A percentile compares a stretch with the other conserved stretches of the same genome.
phyloP scores from a whole-genome alignment of 2,888 invertebrate species.

The Elegia similella region DNA sequence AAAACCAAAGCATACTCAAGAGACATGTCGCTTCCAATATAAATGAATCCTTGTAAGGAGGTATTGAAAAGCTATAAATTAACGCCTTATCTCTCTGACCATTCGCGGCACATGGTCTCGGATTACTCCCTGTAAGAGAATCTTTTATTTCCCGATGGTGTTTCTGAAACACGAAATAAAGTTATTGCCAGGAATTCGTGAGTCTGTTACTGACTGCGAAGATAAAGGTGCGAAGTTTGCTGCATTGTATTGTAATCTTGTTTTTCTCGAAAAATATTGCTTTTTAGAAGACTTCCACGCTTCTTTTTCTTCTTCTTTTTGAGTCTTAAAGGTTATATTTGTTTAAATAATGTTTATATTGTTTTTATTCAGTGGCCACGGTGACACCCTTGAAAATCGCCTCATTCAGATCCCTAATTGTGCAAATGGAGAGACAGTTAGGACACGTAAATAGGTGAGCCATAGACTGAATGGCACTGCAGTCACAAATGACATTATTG shows the following conservation, averaged over 20 bases:
- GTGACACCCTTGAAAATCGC: no score
- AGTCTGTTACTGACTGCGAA: conserved; percentile 12
- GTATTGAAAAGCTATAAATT: conserved; percentile 76
- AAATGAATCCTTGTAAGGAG: conserved; percentile 32
- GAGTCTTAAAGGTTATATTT: no score
- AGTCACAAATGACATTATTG: no score
- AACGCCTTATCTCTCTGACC: conserved; percentile 68
- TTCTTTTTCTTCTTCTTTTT: no score
- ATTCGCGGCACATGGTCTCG: conserved; percentile 67
- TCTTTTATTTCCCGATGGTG: conserved; percentile 51
- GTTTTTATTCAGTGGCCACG: no score
- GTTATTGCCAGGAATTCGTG: conserved; percentile 24
- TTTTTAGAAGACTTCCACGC: no score
- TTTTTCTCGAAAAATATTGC: no score
- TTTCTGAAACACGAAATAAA: conserved; percentile 28
- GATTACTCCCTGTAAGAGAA: conserved; percentile 55
- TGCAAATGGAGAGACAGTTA: no score
- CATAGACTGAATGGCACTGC: no score
- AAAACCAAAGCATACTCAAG: background rate
- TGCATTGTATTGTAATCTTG: background rate
- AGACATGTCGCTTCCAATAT: conserved; percentile 18
- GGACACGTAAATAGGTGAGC: no score
- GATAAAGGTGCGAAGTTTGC: conserved; percentile 12
- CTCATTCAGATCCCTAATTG: no score
- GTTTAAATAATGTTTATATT: no score